These are phyloP conservation scores for Erebia aethiops DNA, from an alignment of 2,888 invertebrate species.

Conservation along the genomic window DNA sequence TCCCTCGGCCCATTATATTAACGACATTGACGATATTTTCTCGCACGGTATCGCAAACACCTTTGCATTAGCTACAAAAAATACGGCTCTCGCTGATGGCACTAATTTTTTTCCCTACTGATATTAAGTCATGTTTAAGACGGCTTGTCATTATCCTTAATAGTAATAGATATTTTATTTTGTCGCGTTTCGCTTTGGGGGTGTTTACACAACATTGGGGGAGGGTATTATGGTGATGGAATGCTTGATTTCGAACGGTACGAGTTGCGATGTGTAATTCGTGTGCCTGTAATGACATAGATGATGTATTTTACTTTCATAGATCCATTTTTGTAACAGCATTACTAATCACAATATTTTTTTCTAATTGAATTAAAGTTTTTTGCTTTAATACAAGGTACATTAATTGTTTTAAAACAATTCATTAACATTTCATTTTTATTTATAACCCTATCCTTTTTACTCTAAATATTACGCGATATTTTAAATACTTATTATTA, in stretches of 20 bases:
- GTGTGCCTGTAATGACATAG: not conserved
- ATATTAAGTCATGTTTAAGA: slow-evolving; percentile 84
- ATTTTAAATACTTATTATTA: no score
- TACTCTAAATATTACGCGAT: no score
- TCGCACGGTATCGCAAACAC: slow-evolving; percentile 50
- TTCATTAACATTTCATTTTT: no score
- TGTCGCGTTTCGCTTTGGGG: slow-evolving; percentile 74
- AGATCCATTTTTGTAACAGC: no score
- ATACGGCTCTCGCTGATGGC: slow-evolving; percentile 66
- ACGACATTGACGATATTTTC: slow-evolving; percentile 38
- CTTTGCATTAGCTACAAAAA: slow-evolving; percentile 47
- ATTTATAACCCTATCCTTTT: no score
- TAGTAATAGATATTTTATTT: slow-evolving; percentile 84
- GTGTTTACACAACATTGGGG: slow-evolving; percentile 71
- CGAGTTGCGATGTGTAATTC: not conserved
- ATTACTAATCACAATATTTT: no score
- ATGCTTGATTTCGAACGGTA: slow-evolving; percentile 16
- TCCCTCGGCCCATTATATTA: slow-evolving; percentile 44
- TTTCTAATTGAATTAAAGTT: no score
- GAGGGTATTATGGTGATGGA: slow-evolving; percentile 49
- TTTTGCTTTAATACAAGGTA: no score
- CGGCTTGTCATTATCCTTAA: slow-evolving; percentile 81
- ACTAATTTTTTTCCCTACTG: slow-evolving; percentile 80
- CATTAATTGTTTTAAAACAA: no score
- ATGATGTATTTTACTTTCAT: not conserved